phyloP scores from a whole-genome alignment of 2,888 invertebrate species.

The Phymatocera aterrima region DNA sequence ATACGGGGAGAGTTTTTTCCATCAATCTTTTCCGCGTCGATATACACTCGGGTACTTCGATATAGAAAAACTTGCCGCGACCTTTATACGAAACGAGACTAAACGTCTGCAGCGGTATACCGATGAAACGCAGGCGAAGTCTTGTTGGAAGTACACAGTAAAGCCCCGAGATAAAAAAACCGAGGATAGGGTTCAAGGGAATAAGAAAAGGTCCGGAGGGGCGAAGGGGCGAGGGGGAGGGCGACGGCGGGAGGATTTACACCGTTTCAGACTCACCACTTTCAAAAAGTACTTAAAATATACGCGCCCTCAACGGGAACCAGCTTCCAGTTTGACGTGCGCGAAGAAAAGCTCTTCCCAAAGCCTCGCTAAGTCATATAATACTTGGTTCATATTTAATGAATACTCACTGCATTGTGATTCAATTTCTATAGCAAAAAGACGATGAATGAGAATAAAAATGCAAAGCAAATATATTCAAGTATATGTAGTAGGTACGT shows the following conservation, averaged over 20 bases:
- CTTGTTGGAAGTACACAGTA: background rate
- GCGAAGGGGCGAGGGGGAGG: background rate
- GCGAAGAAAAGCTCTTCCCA: background rate
- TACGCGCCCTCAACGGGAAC: slow-evolving; percentile 16
- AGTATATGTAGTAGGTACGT: too few species aligned
- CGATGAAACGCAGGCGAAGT: background rate
- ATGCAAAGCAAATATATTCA: background rate
- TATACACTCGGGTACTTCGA: background rate
- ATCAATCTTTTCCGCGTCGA: slow-evolving; percentile 33
- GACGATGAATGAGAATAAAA: background rate
- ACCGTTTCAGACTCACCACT: slow-evolving; percentile 20
- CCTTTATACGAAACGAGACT: background rate
- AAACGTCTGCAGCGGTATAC: background rate
- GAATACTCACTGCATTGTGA: background rate
- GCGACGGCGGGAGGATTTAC: slow-evolving; percentile 6
- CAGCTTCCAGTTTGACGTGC: slow-evolving; percentile 5
- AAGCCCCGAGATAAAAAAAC: background rate
- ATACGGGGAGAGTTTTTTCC: background rate
- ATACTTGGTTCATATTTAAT: slow-evolving; percentile 23
- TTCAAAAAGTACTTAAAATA: slow-evolving; percentile 30
- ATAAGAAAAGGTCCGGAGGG: background rate
- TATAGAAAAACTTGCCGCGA: too few species aligned
- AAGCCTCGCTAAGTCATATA: slow-evolving; percentile 7
- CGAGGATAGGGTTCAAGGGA: background rate
- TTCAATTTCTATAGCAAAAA: background rate